phyloP scores from a whole-genome alignment of 1,140 invertebrate genomes.

The Drosophila elegans region DNA sequence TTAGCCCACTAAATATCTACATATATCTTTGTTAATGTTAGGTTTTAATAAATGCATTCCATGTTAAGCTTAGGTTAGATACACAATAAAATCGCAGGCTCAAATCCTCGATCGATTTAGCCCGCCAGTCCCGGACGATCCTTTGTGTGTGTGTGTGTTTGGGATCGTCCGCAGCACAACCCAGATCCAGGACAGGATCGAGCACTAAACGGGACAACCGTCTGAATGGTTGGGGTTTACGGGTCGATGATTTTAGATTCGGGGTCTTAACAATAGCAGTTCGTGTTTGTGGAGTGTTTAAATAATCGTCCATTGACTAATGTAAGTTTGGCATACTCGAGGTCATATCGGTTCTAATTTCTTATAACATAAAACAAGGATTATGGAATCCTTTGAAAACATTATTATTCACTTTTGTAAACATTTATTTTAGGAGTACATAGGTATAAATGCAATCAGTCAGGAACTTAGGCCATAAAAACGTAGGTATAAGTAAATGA shows the following conservation, averaged over 20 bases:
- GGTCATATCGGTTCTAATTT: conserved; percentile 4
- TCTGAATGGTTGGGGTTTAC: conserved; percentile 4
- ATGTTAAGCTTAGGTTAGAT: conserved; percentile 65
- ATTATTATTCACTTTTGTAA: neutral
- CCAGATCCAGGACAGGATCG: conserved; percentile 54
- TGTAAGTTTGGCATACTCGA: conserved; percentile 25
- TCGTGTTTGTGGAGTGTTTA: conserved; percentile 2
- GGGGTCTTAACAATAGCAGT: conserved; percentile 20
- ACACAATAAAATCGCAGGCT: conserved; percentile 55
- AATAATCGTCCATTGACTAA: conserved; percentile 18
- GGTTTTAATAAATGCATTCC: conserved; percentile 62
- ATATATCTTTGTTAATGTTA: conserved; percentile 18
- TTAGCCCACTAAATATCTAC: conserved; percentile 45
- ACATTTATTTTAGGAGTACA: conserved; percentile 1
- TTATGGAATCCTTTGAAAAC: neutral
- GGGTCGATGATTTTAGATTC: neutral
- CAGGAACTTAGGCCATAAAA: conserved; percentile 27
- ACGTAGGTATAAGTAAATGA: neutral
- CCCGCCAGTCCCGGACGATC: conserved; percentile 52
- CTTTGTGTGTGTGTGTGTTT: neutral
- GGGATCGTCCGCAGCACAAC: conserved; percentile 51
- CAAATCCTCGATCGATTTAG: conserved; percentile 35
- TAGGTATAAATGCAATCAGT: conserved; percentile 13
- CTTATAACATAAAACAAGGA: conserved; percentile 13
- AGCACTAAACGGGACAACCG: conserved; percentile 34